Evolutionary conservation across 53 echinoderm and acorn worm genomes (phyloP).

Genomic region (Stichopus horrens): DNA sequence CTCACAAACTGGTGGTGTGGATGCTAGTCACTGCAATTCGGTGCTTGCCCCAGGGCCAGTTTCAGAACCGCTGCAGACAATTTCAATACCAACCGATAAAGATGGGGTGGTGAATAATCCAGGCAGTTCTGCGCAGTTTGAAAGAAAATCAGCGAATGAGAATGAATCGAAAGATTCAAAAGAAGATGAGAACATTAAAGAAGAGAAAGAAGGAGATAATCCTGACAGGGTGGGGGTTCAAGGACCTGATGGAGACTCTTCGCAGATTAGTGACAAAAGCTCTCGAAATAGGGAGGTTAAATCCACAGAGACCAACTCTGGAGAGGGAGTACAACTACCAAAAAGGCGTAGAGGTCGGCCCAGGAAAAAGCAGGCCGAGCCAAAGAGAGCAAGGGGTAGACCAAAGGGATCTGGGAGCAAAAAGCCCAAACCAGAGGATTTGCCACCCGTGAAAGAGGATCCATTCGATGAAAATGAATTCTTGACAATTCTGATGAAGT

Average conservation of each 20-base stretch:
- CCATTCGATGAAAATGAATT: slow-evolving; percentile 12
- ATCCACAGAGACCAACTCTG: background rate
- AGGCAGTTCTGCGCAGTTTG: background rate
- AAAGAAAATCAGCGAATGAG: background rate
- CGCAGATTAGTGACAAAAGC: no score
- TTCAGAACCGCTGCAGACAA: background rate
- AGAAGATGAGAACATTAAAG: background rate
- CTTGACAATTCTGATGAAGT: slow-evolving; percentile 18
- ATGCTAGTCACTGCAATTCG: background rate
- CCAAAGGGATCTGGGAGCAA: slow-evolving; percentile 16
- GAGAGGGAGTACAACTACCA: background rate
- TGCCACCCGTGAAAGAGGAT: slow-evolving; percentile 1
- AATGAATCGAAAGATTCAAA: background rate
- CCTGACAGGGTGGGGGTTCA: background rate
- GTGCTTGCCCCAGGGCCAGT: background rate
- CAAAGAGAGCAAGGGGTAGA: slow-evolving; percentile 13
- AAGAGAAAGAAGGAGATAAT: background rate
- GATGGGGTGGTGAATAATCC: background rate
- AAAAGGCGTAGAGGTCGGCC: background rate
- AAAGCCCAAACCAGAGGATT: background rate
- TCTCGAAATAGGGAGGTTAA: background rate
- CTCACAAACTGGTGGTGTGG: no score
- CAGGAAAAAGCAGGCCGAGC: background rate
- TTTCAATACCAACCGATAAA: background rate
- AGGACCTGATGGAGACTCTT: background rate